Evolutionary conservation across 2,797 vertebrate genomes (phyloP).

Genomic region (Ptychobarbus kaznakovi): DNA sequence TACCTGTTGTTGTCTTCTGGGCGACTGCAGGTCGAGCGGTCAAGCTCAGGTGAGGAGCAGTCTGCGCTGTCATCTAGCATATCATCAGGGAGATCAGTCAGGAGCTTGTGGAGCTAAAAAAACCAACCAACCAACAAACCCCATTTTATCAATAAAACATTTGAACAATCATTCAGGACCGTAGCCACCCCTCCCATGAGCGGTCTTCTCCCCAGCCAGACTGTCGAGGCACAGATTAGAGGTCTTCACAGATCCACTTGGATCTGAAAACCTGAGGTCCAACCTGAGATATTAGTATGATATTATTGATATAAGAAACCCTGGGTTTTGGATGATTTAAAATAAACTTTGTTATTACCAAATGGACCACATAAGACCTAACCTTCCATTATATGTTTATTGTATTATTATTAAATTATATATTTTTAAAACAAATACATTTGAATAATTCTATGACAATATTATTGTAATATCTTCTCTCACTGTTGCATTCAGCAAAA

Average conservation of each 20-base stretch:
- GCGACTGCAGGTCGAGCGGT: conserved; percentile 79
- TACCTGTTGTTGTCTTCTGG: conserved; percentile 81
- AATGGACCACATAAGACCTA: background rate
- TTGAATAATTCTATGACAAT: background rate
- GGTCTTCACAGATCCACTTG: background rate
- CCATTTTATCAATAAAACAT: background rate
- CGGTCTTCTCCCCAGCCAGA: background rate
- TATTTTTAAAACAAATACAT: background rate
- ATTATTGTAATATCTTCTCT: background rate
- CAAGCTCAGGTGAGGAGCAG: conserved; percentile 82
- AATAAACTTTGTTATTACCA: background rate
- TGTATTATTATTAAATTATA: no score
- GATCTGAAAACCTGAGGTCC: background rate
- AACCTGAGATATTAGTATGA: background rate
- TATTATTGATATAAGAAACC: background rate
- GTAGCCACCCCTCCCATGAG: background rate
- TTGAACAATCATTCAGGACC: background rate
- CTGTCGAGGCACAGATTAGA: background rate
- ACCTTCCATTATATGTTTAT: background rate
- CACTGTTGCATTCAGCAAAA: background rate
- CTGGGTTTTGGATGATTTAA: background rate
- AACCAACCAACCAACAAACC: background rate
- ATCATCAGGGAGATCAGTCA: conserved; percentile 95
- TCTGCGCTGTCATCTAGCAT: conserved; percentile 95
- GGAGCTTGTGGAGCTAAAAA: conserved; percentile 88